Base-by-base conservation (phyloP, 64 coral and sea anemone species). In the Acropora yongei region DNA sequence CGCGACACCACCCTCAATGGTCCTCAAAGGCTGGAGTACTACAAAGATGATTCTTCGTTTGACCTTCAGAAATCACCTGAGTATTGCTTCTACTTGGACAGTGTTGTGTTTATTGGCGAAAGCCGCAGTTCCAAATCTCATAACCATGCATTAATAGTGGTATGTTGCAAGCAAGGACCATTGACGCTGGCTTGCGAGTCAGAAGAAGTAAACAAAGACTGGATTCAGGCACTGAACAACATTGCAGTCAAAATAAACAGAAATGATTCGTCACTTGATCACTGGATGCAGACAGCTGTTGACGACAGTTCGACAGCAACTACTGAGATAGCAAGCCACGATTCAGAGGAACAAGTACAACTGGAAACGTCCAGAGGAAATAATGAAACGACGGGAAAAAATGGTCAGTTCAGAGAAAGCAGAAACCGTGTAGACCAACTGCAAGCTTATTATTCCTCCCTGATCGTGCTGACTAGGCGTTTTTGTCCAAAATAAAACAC, bases 11-110 rank as follows among this genome's bases (percentile, higher is more conserved):
- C 82, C 47, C 82, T 71, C 40, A 72, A 87, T 74, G 18, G 18
- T 43, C 57, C 58, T 2, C 91, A 84, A 71, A 67, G 84, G 44
- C 60, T 93, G 8, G 91, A 93, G 44, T 93, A 93, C 75, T 93
- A 83, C 44, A 93, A 93, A 74, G 91, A 93, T 80, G 91, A 87
- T 14, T 40, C 49, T 17, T 75, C 91, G 43, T 78, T 79, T 80
- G 69, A 79, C 17, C 39, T 80, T 47, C 74, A 84, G n/a, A 80
- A 86, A 4, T 11, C 53, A 47, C 14, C 17, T 13, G 77, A 87
- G 17, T 51, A 93, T 68, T 68, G 57, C 18, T 79, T 93, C 16
- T 51, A 41, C 12, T 86, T 93, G 39, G 91, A 93, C 16, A 87
- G 77, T 20, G 47, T 93, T 75, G 80, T 87, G 17, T 86, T 72